phyloP scores from a whole-genome alignment of 2,797 vertebrate species.

The Acipenser transmontanus region DNA sequence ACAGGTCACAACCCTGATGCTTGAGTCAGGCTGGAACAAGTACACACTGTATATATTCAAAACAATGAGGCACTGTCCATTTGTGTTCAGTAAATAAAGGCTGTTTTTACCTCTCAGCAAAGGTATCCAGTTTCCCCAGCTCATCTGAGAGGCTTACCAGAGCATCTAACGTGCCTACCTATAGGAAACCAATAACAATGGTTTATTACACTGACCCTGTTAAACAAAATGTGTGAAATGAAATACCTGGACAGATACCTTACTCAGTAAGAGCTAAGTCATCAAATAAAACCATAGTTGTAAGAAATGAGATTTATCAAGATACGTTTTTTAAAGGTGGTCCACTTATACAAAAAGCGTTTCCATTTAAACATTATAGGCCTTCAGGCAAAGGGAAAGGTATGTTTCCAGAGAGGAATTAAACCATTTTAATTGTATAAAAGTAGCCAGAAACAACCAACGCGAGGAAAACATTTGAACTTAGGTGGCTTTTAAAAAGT shows the following conservation, averaged over 20 bases:
- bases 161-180: slow-evolving; percentile 91
- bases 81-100: slow-evolving; percentile 59
- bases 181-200: slow-evolving; percentile 27
- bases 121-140: slow-evolving; percentile 77
- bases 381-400: no score
- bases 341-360: no score
- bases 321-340: no score
- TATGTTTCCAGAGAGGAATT: no score
- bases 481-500: no score
- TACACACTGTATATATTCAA: slow-evolving; percentile 29
- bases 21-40: slow-evolving; percentile 31
- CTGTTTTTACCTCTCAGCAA: slow-evolving; percentile 81
- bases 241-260: slow-evolving; percentile 23
- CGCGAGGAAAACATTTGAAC: no score
- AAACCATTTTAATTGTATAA: no score
- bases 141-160: slow-evolving; percentile 85
- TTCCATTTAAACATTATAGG: no score
- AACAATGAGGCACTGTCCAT: slow-evolving; percentile 37
- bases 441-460: no score
- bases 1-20: not conserved
- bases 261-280: no score
- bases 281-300: no score
- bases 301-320: no score
- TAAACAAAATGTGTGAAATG: slow-evolving; percentile 43
- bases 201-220: slow-evolving; percentile 5